Percentiles rank a stretch among this genome's conserved stretches.
phyloP scores from a whole-genome alignment of 2,113 vertebrate species.

The Rhizomys pruinosus region DNA sequence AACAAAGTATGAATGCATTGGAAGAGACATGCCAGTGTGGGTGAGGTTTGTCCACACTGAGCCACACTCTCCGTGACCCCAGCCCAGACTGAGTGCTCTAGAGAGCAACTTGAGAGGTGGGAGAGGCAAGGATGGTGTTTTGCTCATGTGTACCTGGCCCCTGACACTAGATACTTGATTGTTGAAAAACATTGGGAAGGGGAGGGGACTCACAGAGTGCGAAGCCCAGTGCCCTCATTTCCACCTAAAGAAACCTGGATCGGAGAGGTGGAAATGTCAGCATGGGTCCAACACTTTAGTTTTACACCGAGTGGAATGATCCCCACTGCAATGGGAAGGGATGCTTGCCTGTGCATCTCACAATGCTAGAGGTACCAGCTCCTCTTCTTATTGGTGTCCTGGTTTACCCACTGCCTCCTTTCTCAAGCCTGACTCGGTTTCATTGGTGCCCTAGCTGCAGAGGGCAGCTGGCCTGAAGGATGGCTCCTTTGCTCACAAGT shows the following conservation, averaged over 20 bases:
- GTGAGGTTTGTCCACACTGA: background rate
- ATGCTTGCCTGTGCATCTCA: rapidly evolving
- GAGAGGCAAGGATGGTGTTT: background rate
- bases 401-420: background rate
- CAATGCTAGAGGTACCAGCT: rapidly evolving
- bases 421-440: background rate
- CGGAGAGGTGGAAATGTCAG: background rate
- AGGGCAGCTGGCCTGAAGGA: background rate
- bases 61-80: background rate
- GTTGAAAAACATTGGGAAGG: background rate
- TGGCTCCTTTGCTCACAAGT: background rate
- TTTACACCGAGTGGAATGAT: background rate
- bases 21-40: rapidly evolving
- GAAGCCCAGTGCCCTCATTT: background rate
- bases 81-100: background rate
- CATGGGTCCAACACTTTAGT: background rate
- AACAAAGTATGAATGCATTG: no score
- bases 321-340: no score
- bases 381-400: no score
- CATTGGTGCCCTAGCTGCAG: background rate
- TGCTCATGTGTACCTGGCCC: no score
- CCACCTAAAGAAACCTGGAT: background rate
- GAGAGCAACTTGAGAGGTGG: background rate
- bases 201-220: background rate
- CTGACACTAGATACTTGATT: background rate